These are phyloP conservation scores for Anneissia japonica DNA, from an alignment of 35 echinoderm and acorn worm genomes.

Conservation along the genomic window DNA sequence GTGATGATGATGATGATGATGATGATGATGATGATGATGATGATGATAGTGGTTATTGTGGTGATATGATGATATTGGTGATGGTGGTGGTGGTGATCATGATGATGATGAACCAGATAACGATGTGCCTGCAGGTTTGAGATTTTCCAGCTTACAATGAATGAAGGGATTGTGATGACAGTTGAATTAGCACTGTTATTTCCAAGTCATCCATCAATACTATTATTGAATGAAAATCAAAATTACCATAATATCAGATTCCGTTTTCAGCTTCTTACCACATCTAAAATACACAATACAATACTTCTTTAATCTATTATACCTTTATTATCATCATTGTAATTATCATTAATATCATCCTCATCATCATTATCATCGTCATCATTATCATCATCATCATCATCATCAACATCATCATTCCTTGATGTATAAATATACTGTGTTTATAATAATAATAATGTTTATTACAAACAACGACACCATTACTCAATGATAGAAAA, in stretches of 20 bases:
- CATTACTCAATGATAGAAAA: no score
- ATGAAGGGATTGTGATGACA: not conserved
- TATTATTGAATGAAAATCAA: no score
- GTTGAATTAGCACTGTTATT: not conserved
- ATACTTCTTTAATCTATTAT: not conserved
- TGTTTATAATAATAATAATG: not conserved
- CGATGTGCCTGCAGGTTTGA: not conserved
- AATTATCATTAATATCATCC: not conserved
- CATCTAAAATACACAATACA: constrained; percentile 35
- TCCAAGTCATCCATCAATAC: no score
- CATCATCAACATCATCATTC: not conserved
- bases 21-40: no score
- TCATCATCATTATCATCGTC: not conserved
- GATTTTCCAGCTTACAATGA: not conserved
- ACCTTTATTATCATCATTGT: not conserved
- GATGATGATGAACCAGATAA: not conserved
- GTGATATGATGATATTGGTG: not conserved
- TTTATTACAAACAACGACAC: no score
- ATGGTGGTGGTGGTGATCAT: not conserved
- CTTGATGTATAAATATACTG: not conserved
- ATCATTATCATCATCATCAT: not conserved
- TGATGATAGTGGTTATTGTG: no score
- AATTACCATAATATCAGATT: constrained; percentile 52
- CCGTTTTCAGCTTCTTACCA: constrained; percentile 58
- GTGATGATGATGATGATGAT: not conserved